A percentile compares a stretch with the other conserved stretches of the same genome.
Conservation (phyloP, 35 echinoderm and acorn worm genomes). For the Heliocidaris erythrogramma region DNA sequence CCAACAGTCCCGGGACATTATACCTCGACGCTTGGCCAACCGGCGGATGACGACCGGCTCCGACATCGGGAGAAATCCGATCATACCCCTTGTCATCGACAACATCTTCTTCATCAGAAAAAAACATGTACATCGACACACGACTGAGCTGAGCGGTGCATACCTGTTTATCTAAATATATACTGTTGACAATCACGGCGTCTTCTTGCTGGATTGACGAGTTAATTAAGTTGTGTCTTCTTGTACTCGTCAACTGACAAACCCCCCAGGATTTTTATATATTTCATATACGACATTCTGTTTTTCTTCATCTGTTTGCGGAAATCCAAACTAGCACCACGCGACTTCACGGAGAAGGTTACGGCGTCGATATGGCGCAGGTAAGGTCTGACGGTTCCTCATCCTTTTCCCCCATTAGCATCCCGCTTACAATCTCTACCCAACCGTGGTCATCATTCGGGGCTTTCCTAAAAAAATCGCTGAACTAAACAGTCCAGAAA, state of each 20-base stretch:
- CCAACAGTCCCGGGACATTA: neutral
- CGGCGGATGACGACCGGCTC: neutral
- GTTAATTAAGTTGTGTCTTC: neutral
- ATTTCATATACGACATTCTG: neutral
- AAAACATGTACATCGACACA: neutral
- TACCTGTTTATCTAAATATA: neutral
- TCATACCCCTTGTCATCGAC: neutral
- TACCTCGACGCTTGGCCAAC: neutral
- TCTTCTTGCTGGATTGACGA: neutral
- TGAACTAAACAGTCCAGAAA: neutral
- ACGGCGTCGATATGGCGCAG: constrained; percentile 47
- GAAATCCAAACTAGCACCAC: constrained; percentile 24
- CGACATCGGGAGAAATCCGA: neutral
- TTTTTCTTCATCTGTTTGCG: constrained; percentile 35
- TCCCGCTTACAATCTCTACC: neutral
- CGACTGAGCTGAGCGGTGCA: neutral
- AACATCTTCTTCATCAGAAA: neutral
- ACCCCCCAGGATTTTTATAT: neutral
- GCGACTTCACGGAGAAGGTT: constrained; percentile 36
- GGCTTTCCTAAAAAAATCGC: neutral
- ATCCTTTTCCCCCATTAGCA: neutral
- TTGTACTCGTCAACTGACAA: neutral
- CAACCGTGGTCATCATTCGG: neutral
- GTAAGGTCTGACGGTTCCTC: neutral
- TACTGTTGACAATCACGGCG: neutral